A percentile compares a stretch with the other conserved stretches of the same genome.
Conservation (phyloP, 2,113 vertebrate species). For the Boleophthalmus pectinirostris region DNA sequence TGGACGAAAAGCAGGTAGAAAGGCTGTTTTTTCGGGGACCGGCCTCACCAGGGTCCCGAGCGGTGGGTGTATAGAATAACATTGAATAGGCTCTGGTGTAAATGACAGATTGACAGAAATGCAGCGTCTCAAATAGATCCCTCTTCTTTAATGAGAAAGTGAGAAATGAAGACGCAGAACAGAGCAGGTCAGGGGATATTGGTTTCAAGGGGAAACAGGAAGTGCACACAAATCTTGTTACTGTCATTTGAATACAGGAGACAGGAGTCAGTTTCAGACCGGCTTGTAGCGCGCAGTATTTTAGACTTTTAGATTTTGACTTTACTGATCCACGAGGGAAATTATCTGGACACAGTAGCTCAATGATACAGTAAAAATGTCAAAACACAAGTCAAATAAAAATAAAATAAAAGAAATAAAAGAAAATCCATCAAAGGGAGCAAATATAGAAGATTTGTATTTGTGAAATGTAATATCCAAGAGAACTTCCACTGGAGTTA, state of each 20-base stretch:
- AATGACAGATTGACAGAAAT: constrained; percentile 64
- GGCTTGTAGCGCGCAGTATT: background rate
- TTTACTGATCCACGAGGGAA: background rate
- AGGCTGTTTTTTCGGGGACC: constrained; percentile 34
- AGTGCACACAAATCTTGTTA: constrained; percentile 21
- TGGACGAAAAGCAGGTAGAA: constrained; percentile 56
- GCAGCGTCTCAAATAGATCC: constrained; percentile 27
- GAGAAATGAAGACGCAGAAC: constrained; percentile 38
- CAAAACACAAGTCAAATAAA: background rate
- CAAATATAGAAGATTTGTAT: background rate
- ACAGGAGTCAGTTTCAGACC: background rate
- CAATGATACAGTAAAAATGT: background rate
- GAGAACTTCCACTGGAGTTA: no score
- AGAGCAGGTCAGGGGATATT: constrained; percentile 35
- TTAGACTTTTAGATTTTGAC: background rate
- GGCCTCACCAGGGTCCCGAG: constrained; percentile 48
- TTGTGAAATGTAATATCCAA: no score
- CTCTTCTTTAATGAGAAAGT: constrained; percentile 54
- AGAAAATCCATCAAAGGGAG: background rate
- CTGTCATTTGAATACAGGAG: constrained; percentile 9
- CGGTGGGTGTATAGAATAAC: constrained; percentile 66
- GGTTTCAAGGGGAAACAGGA: constrained; percentile 3
- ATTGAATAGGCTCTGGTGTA: constrained; percentile 39
- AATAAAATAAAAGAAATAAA: background rate
- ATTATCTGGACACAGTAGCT: background rate